Evolutionary conservation across 1,140 invertebrate genomes (phyloP), one percentile per base, ranked within the genome.

Genomic region (Nasonia longicornis): DNA sequence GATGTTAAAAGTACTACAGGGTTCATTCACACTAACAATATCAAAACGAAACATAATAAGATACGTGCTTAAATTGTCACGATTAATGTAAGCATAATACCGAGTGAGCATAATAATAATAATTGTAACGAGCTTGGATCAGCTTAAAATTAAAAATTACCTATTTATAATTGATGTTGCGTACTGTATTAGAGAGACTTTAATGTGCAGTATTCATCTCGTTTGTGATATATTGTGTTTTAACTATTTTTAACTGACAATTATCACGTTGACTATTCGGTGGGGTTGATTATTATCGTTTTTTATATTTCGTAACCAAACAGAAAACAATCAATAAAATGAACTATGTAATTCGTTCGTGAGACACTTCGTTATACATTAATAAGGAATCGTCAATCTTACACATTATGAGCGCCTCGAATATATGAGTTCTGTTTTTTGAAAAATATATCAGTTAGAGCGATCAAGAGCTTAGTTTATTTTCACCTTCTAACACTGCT

Each of bases 401-500:
- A 64, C 20, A 45, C 6, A 64, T 42, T 64, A 64, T 38, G 20
- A 73, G 16, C n/a, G 11, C 58, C 20, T 80, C 22, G 12, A 63
- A 80, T n/a, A 66, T 58, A 7, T 31, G 20, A 63, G 73, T 79
- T 83, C 66, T 83, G 58, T 81, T 81, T 81, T 83, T 81, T 48
- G 48, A 83, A 73, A 83, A 80, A 38, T 31, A 77, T 20, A 75
- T 64, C 26, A 83, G 10, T 67, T 48, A 64, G 45, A 48, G 3
- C 2, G 16, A 71, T 48, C 2, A 58, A 20, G 16, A 1, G 20
- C 16, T 58, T 20, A n/a, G 14, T 58, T 6, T 52, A 52, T 52
- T 52, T 52, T n/a, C 52, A 58, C 16, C 16, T 58, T 58, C 16
- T 20, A 58, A 58, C 16, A 58, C 16, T n/a, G 16, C 52, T n/a